These are phyloP conservation scores for Brachyhypopomus occidentalis DNA, from an alignment of 2,113 vertebrate genomes.

Conservation along the genomic window DNA sequence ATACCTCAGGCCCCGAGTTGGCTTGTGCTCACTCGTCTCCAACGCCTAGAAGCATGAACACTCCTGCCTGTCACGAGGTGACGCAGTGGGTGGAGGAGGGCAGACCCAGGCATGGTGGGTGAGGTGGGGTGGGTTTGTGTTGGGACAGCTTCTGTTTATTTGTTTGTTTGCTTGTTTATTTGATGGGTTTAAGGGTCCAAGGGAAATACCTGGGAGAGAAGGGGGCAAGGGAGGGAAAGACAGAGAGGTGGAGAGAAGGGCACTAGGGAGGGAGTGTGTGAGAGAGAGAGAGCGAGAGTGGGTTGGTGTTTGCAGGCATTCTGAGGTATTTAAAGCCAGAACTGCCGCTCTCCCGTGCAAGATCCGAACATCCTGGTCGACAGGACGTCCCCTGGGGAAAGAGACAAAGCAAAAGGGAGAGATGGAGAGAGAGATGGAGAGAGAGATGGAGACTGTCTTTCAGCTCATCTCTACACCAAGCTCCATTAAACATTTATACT, in stretches of 20 bases:
- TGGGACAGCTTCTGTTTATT: no score
- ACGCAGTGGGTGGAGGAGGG: no score
- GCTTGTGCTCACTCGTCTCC: not conserved
- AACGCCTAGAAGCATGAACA: not conserved
- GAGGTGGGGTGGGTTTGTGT: no score
- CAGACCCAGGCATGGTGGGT: no score
- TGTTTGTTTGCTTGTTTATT: not conserved
- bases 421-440: conserved; percentile 2
- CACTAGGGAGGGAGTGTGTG: not conserved
- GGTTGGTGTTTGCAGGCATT: conserved; percentile 17
- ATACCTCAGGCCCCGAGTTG: not conserved
- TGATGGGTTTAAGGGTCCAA: not conserved
- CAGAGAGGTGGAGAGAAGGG: not conserved
- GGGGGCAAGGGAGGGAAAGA: not conserved
- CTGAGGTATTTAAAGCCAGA: conserved; percentile 32
- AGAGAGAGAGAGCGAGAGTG: not conserved
- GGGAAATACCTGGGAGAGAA: not conserved
- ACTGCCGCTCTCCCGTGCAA: conserved; percentile 4
- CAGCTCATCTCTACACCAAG: conserved; percentile 14
- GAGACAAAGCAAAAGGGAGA: not conserved
- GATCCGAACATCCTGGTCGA: conserved; percentile 12
- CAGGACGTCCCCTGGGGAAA: conserved; percentile 31
- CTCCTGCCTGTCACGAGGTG: no score
- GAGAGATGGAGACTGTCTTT: conserved; percentile 35
- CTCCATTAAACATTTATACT: conserved; percentile 52